phyloP scores from a whole-genome alignment of 2,797 vertebrate species.

The Coreius guichenoti region DNA sequence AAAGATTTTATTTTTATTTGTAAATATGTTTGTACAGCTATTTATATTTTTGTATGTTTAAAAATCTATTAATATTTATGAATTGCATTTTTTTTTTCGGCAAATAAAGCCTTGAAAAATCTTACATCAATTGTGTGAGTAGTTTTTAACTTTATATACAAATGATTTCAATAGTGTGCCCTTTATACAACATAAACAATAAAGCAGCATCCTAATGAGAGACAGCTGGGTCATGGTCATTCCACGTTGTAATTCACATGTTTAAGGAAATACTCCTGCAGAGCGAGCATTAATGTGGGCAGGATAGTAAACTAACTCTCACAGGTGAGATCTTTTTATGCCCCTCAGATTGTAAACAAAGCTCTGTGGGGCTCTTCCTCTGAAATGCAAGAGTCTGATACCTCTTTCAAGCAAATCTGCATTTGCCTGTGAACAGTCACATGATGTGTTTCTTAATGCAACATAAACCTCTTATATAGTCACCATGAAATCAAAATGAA shows the following conservation, averaged over 20 bases:
- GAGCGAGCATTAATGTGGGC: constrained; percentile 67
- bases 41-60: constrained; percentile 56
- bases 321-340: constrained; percentile 56
- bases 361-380: constrained; percentile 31
- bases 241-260: constrained; percentile 70
- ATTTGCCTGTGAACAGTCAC: not conserved
- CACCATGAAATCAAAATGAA: not conserved
- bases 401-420: not conserved
- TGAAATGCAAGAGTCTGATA: constrained; percentile 37
- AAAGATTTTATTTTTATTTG: constrained; percentile 25
- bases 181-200: not conserved
- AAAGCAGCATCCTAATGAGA: constrained; percentile 63
- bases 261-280: constrained; percentile 71
- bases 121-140: not conserved
- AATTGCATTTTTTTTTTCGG: not conserved
- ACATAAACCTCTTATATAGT: not conserved
- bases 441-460: not conserved
- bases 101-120: constrained; percentile 38
- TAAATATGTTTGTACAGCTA: constrained; percentile 43
- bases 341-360: constrained; percentile 52
- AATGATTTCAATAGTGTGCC: not conserved
- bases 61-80: constrained; percentile 53
- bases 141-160: not conserved
- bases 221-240: constrained; percentile 67
- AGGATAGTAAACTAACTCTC: constrained; percentile 63